Percentiles rank a stretch among this genome's conserved stretches.
Conservation (phyloP, 2,888 invertebrate species). For the Cantharis lateralis region DNA sequence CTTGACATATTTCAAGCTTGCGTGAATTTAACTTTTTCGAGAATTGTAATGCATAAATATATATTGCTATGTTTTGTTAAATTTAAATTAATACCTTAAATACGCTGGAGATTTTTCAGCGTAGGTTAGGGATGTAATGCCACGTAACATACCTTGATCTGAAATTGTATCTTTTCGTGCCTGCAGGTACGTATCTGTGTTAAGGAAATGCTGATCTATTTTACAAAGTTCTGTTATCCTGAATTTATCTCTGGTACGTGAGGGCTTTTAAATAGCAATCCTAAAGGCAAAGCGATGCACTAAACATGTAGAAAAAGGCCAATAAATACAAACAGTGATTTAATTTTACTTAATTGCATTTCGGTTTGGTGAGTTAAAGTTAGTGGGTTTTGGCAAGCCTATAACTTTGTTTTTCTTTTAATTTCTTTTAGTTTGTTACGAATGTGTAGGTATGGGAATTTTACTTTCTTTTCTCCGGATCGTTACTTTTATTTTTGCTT, state of each 20-base stretch:
- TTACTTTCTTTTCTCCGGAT: not conserved
- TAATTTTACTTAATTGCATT: conserved; percentile 35
- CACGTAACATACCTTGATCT: conserved; percentile 11
- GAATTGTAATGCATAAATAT: too few relatives aligned
- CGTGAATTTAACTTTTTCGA: not conserved
- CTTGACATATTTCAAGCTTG: not conserved
- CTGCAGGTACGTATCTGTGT: conserved; percentile 23
- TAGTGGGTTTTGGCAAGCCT: conserved; percentile 9
- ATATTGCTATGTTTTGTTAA: too few relatives aligned
- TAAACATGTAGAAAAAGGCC: conserved; percentile 5
- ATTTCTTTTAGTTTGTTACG: not conserved
- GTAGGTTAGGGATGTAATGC: not conserved
- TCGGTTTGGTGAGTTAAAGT: conserved; percentile 8
- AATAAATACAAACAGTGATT: conserved; percentile 31
- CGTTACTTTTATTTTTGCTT: not conserved
- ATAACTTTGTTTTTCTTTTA: conserved; percentile 8
- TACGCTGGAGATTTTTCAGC: not conserved
- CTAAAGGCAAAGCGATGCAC: conserved; percentile 2
- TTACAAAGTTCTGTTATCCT: conserved; percentile 23
- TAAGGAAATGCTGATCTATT: conserved; percentile 25
- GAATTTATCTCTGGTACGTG: conserved; percentile 25
- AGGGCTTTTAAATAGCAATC: conserved; percentile 16
- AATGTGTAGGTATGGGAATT: not conserved
- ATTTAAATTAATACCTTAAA: too few relatives aligned
- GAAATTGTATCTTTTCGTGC: conserved; percentile 24